Percentiles rank a stretch among this genome's conserved stretches.
phyloP scores from a whole-genome alignment of 2,888 invertebrate genomes.

The Sarcophaga caerulescens region DNA sequence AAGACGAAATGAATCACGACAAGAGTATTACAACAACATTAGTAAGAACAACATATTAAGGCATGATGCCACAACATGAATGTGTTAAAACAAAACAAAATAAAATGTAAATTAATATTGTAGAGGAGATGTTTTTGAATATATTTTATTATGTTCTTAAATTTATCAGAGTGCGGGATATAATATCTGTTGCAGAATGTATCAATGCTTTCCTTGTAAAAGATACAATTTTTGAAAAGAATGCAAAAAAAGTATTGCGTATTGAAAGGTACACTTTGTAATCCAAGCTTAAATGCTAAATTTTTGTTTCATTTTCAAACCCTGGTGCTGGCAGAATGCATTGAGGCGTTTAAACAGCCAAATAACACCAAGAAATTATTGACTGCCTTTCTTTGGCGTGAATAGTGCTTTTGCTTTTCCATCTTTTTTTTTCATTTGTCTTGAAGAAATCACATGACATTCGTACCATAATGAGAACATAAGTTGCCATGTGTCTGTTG shows the following conservation, averaged over 20 bases:
- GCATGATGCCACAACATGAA: constrained; percentile 45
- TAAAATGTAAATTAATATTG: not conserved
- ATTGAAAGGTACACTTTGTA: no score
- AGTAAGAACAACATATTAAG: constrained; percentile 52
- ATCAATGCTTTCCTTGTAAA: no score
- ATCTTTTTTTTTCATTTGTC: not conserved
- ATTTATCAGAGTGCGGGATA: not conserved
- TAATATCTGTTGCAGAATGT: no score
- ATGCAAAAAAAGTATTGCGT: no score
- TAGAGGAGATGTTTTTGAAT: not conserved
- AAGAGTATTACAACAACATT: constrained; percentile 51
- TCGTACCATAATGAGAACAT: constrained; percentile 5
- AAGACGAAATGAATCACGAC: constrained; percentile 38
- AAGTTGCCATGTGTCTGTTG: not conserved
- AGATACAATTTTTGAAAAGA: no score
- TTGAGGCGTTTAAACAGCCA: constrained; percentile 34
- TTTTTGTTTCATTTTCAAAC: not conserved
- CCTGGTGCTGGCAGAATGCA: constrained; percentile 10
- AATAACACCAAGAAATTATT: constrained; percentile 44
- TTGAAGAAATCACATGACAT: constrained; percentile 38
- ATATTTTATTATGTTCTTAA: not conserved
- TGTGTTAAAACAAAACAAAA: constrained; percentile 43
- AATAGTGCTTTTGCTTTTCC: constrained; percentile 33
- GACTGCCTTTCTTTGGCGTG: constrained; percentile 41
- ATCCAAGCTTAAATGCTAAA: no score